These are phyloP conservation scores for Spinus pinus DNA, from an alignment of 2,797 vertebrate species.

Conservation along the genomic window DNA sequence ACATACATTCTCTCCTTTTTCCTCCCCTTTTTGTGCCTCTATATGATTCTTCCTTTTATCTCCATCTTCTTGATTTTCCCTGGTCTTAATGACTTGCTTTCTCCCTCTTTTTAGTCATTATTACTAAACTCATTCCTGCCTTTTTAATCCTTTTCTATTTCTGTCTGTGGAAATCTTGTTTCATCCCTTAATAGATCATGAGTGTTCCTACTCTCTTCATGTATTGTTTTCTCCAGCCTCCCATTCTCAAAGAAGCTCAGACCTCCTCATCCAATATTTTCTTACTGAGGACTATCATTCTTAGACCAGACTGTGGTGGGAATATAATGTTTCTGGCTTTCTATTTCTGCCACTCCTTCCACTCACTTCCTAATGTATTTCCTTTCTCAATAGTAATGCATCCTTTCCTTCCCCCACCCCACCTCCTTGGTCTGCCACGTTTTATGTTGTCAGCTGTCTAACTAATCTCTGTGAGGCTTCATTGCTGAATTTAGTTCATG, in stretches of 20 bases:
- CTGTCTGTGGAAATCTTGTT: slow-evolving; percentile 13
- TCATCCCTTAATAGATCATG: background rate
- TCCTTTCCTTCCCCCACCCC: background rate
- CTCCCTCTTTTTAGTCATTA: background rate
- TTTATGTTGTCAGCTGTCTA: slow-evolving; percentile 31
- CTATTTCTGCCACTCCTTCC: background rate
- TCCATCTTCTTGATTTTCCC: background rate
- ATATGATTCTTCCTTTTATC: slow-evolving; percentile 27
- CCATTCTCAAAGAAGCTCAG: slow-evolving; percentile 29
- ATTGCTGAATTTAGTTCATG: background rate
- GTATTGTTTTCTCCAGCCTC: background rate
- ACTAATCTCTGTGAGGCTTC: background rate
- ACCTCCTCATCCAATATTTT: background rate
- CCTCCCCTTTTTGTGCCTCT: background rate
- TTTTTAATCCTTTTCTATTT: slow-evolving; percentile 12
- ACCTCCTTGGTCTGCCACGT: background rate
- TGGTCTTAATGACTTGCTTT: slow-evolving; percentile 11
- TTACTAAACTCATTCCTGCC: background rate
- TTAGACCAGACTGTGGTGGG: background rate
- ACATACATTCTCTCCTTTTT: background rate
- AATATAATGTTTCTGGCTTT: background rate
- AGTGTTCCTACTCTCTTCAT: background rate
- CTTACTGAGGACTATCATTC: background rate
- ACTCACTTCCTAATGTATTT: background rate
- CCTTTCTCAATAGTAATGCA: background rate